phyloP scores from a whole-genome alignment of 1,140 invertebrate species.

The Heliothis subflexa region DNA sequence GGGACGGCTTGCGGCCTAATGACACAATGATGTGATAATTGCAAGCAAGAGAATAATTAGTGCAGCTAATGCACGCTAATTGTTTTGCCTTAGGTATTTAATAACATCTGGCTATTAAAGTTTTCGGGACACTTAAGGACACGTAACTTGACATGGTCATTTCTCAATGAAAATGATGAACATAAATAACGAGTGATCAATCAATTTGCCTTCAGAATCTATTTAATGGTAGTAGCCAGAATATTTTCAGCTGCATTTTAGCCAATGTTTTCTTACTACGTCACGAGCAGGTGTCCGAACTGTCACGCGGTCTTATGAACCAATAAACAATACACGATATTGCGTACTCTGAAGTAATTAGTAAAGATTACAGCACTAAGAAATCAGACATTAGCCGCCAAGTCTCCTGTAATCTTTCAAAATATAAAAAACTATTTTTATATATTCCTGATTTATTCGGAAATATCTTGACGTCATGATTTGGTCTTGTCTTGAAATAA shows the following conservation, averaged over 20 bases:
- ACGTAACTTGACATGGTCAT: too few species aligned
- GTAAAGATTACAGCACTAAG: conserved; percentile 31
- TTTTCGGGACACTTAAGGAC: too few species aligned
- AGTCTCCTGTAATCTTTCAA: not conserved
- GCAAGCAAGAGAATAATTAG: conserved; percentile 7
- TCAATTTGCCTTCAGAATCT: not conserved
- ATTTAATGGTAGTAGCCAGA: not conserved
- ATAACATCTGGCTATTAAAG: too few species aligned
- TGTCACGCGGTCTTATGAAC: conserved; percentile 34
- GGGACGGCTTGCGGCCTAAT: conserved; percentile 7
- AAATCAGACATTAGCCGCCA: conserved; percentile 8
- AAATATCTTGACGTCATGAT: too few species aligned
- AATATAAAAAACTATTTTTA: not conserved
- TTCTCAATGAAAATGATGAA: too few species aligned
- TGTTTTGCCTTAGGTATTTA: too few species aligned
- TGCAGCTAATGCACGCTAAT: not conserved
- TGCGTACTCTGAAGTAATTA: conserved; percentile 9
- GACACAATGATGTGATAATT: conserved; percentile 32
- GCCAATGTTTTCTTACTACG: not conserved
- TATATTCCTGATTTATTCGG: not conserved
- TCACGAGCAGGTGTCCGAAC: conserved; percentile 18
- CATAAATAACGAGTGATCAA: too few species aligned
- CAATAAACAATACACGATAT: conserved; percentile 43
- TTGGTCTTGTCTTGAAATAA: too few species aligned
- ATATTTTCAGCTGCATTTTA: not conserved